Conservation (phyloP, 2,797 vertebrate genomes). For the Gambelia wislizenii region DNA sequence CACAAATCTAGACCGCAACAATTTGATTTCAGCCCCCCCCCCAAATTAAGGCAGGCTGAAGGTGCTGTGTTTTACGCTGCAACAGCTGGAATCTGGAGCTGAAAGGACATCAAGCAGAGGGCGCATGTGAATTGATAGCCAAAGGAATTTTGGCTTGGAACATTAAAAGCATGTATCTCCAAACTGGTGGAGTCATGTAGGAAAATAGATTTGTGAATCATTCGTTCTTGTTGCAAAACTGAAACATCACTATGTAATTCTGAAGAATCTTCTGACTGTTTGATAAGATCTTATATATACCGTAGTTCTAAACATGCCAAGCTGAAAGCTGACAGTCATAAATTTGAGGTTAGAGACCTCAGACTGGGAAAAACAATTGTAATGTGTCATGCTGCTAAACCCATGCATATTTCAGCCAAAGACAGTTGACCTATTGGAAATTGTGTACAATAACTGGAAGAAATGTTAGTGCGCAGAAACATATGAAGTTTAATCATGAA, state of each 20-base stretch:
- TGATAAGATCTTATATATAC: not conserved
- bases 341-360: slow-evolving; percentile 9
- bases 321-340: not conserved
- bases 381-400: slow-evolving; percentile 35
- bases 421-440: not conserved
- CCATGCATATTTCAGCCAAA: slow-evolving; percentile 29
- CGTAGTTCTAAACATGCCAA: not conserved
- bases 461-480: not conserved
- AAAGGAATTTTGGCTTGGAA: not conserved
- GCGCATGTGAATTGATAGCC: not conserved
- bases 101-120: not conserved
- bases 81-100: not conserved
- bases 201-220: not conserved
- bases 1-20: not conserved
- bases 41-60: not conserved
- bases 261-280: not conserved
- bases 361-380: slow-evolving; percentile 24
- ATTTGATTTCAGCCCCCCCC: not conserved
- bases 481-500: not conserved
- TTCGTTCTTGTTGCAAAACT: not conserved
- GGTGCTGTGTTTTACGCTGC: not conserved
- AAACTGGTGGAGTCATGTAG: not conserved
- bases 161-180: not conserved
- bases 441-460: not conserved
- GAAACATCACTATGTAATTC: not conserved